A percentile compares a stretch with the other conserved stretches of the same genome.
Conservation (phyloP, 2,113 vertebrate genomes). For the Pituophis catenifer region DNA sequence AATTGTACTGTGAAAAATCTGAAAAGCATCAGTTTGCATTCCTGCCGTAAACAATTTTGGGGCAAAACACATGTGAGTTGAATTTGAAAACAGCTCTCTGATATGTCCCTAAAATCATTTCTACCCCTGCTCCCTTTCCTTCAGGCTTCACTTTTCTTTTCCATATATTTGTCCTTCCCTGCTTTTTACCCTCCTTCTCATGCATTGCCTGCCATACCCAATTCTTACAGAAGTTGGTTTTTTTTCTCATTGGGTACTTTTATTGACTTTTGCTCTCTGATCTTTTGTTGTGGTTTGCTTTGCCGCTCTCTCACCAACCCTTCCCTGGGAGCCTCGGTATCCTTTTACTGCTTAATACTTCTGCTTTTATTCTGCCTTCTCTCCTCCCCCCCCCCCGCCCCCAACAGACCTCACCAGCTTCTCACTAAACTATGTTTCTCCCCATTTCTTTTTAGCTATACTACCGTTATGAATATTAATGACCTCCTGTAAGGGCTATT, state of each 20-base stretch:
- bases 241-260: conserved; percentile 52
- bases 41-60: background rate
- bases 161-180: background rate
- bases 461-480: conserved; percentile 77
- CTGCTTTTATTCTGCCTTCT: conserved; percentile 62
- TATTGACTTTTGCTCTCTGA: conserved; percentile 54
- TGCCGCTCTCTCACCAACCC: background rate
- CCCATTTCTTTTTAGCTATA: conserved; percentile 68
- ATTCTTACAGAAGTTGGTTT: conserved; percentile 23
- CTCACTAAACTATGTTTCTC: conserved; percentile 67
- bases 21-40: background rate
- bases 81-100: background rate
- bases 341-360: conserved; percentile 70
- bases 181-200: conserved; percentile 13
- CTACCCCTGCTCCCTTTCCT: background rate
- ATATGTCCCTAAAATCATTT: background rate
- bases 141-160: background rate
- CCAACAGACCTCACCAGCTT: background rate
- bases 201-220: conserved; percentile 14
- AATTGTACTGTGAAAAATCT: background rate
- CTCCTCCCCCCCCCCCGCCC: background rate
- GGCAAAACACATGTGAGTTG: background rate
- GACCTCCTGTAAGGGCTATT: conserved; percentile 65
- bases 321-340: conserved; percentile 37
- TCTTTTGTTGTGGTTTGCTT: conserved; percentile 32